Conservation (phyloP, 2,113 vertebrate genomes). For the Seriola dumerili region DNA sequence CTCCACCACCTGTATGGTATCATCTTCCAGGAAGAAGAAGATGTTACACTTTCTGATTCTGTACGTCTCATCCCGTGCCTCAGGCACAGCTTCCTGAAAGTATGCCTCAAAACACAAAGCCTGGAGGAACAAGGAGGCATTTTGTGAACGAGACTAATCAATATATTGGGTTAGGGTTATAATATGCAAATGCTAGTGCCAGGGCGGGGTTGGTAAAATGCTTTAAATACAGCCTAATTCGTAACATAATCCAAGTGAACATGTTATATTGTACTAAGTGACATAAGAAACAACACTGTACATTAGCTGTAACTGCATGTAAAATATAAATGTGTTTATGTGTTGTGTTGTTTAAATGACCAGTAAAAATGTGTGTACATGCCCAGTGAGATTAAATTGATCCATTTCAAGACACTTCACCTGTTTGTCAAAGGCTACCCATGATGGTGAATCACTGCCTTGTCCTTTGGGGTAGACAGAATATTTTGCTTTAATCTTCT, state of each 20-base stretch:
- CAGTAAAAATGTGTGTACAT: neutral
- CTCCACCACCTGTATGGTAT: slow-evolving; percentile 94
- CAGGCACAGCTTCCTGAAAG: slow-evolving; percentile 87
- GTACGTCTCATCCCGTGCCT: slow-evolving; percentile 85
- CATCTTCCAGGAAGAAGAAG: slow-evolving; percentile 94
- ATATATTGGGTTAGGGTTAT: neutral
- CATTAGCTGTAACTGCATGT: neutral
- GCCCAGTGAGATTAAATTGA: neutral
- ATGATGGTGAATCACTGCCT: slow-evolving; percentile 82
- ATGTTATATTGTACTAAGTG: neutral
- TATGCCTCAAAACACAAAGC: slow-evolving; percentile 91
- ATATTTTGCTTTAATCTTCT: slow-evolving; percentile 82
- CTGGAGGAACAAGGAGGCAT: slow-evolving; percentile 72
- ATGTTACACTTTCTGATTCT: slow-evolving; percentile 92
- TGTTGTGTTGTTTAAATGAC: no score
- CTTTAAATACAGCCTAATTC: neutral
- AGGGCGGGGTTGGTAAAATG: neutral
- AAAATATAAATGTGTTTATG: no score
- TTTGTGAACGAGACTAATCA: neutral
- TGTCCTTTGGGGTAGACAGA: slow-evolving; percentile 82
- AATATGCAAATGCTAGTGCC: neutral
- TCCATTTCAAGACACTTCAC: slow-evolving; percentile 69
- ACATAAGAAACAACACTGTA: neutral
- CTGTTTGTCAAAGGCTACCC: slow-evolving; percentile 95
- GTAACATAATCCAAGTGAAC: no score